These are phyloP conservation scores for Copsychus sechellarum DNA, from an alignment of 2,113 vertebrate genomes.

Conservation along the genomic window DNA sequence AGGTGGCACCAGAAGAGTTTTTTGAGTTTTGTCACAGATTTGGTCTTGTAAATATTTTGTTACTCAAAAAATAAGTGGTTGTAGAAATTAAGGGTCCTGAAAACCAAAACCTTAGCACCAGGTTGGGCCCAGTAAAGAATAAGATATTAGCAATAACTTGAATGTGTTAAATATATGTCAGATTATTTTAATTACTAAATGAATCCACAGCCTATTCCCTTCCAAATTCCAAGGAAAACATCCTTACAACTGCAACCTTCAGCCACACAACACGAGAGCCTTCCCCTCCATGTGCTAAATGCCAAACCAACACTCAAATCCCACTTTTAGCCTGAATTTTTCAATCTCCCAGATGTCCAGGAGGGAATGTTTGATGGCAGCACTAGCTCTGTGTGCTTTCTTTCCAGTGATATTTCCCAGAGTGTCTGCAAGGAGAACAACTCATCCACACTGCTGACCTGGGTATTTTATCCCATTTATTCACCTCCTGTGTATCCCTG, in stretches of 20 bases:
- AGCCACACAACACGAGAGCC: rapidly evolving
- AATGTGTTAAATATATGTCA: neutral
- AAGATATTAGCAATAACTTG: neutral
- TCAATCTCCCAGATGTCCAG: neutral
- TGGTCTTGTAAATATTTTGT: neutral
- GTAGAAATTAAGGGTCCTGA: neutral
- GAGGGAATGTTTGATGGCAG: neutral
- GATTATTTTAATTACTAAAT: neutral
- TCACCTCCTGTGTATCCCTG: rapidly evolving
- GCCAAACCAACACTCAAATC: neutral
- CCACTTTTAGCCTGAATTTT: neutral
- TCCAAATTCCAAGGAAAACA: neutral
- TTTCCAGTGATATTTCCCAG: neutral
- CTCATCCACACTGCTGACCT: neutral
- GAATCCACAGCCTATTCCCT: neutral
- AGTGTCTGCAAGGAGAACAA: neutral
- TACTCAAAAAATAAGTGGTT: neutral
- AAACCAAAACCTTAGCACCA: rapidly evolving
- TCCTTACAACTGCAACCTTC: neutral
- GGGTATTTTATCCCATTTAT: rapidly evolving
- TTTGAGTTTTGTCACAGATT: neutral
- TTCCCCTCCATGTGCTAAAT: neutral
- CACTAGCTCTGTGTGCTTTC: neutral
- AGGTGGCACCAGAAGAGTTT: neutral
- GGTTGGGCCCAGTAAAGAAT: neutral